Base-by-base conservation (phyloP, 2,888 invertebrate genomes). In the Hypsopygia costalis region DNA sequence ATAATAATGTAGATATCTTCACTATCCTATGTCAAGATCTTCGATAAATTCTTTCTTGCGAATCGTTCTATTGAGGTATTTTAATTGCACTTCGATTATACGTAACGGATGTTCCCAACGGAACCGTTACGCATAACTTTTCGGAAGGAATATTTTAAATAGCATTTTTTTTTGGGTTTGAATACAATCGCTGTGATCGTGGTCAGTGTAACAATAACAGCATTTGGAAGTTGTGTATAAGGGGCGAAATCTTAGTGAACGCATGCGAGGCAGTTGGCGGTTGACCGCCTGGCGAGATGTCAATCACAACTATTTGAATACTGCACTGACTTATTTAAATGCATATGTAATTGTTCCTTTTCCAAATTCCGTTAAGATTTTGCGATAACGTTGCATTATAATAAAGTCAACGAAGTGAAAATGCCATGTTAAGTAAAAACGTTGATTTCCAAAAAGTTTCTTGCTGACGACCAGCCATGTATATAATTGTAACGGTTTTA, bases 281-380 rank as follows among this genome's bases (percentile, higher is more conserved):
- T 67, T 81, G 86, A 79, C 86, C 87, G 79, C 87, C 87, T 60
- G 79, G 78, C 58, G 87, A 77, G 83, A 83, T 85, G 87, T 87
- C 87, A 87, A 87, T 87, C 86, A 83, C 68, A 59, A 41, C 60
- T 72, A 79, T 87, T 87, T 87, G 79, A 87, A 87, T 86, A 83
- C 74, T 69, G 59, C 33, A 21, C 20, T 11, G 11, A 16, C 34
- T 28, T 27, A 33, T 35, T 40, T 42, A 29, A 44, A 44, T 41
- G 37, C 40, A 44, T 41, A n/a, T n/a, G n/a, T 43, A 74, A 77
- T 80, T 79, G 73, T 79, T 73, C 71, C 69, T 66, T 78, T 74
- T 74, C 69, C 77, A 65, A 62, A 77, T 80, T 77, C 71, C 71
- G 72, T 69, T 69, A 52, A 79, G 87, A 86, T 86, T 72, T 71